phyloP scores from a whole-genome alignment of 1,140 invertebrate genomes.

The Samia ricini region DNA sequence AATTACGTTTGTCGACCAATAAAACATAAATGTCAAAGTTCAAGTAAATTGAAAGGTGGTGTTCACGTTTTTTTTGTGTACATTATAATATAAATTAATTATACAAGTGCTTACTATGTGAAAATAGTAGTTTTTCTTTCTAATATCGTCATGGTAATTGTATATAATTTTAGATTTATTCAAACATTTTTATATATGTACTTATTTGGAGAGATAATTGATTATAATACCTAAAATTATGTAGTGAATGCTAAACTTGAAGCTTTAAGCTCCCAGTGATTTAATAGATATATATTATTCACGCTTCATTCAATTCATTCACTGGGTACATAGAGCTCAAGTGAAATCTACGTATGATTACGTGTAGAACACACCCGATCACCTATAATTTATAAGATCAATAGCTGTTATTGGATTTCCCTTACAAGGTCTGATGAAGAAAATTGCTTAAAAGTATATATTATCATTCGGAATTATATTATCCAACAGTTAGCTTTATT shows the following conservation, averaged over 20 bases:
- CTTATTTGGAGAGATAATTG: not conserved
- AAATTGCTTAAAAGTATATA: too few species aligned
- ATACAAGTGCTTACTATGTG: not conserved
- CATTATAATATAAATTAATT: not conserved
- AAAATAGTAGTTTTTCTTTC: not conserved
- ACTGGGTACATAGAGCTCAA: too few species aligned
- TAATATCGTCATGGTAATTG: not conserved
- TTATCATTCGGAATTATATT: too few species aligned
- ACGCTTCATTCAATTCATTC: too few species aligned
- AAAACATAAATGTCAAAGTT: not conserved
- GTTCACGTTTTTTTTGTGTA: not conserved
- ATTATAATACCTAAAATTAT: not conserved
- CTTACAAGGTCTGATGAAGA: not conserved
- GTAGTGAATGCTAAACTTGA: not conserved
- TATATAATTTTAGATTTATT: not conserved
- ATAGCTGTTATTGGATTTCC: not conserved
- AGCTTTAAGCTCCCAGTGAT: not conserved
- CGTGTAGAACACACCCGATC: not conserved
- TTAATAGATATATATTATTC: not conserved
- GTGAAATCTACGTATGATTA: not conserved
- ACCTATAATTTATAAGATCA: not conserved
- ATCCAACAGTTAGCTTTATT: too few species aligned
- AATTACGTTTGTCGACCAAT: not conserved
- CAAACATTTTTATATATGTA: not conserved
- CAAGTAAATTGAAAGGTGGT: not conserved